Conservation (phyloP, 2,113 vertebrate genomes). For the Nansenia antarctica region DNA sequence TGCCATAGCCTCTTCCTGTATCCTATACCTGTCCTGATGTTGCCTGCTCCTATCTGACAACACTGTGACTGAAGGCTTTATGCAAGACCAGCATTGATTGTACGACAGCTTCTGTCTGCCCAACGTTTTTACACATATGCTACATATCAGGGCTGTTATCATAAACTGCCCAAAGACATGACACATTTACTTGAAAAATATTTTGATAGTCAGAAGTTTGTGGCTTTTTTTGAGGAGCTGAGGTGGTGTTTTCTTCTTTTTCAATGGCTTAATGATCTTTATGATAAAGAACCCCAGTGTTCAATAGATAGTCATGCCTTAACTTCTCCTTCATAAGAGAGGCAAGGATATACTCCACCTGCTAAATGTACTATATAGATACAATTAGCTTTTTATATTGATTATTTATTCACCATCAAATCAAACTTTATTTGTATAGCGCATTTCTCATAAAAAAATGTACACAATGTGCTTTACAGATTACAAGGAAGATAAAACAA, state of each 20-base stretch:
- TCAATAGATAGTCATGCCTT: not conserved
- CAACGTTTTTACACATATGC: slow-evolving; percentile 9
- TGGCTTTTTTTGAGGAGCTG: not conserved
- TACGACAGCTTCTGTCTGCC: slow-evolving; percentile 36
- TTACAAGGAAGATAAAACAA: too few relatives aligned
- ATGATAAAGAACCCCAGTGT: not conserved
- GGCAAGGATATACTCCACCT: not conserved
- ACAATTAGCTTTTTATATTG: slow-evolving; percentile 42
- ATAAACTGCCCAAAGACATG: not conserved
- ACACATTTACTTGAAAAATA: slow-evolving; percentile 16
- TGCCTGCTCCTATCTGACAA: slow-evolving; percentile 21
- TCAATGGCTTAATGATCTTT: not conserved
- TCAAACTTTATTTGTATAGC: not conserved
- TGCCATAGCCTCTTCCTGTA: slow-evolving; percentile 24
- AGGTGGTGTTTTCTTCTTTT: not conserved
- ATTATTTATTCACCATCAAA: slow-evolving; percentile 56
- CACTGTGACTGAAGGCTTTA: slow-evolving; percentile 28
- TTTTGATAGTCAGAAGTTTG: not conserved
- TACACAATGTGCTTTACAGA: too few relatives aligned
- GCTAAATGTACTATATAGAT: slow-evolving; percentile 50
- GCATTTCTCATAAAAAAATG: too few relatives aligned
- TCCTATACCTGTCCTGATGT: slow-evolving; percentile 4
- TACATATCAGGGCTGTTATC: slow-evolving; percentile 25
- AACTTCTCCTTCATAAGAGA: slow-evolving; percentile 13
- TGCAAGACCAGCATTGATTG: slow-evolving; percentile 57